Evolutionary conservation across 2,888 invertebrate genomes (phyloP), one percentile per base, ranked within the genome.

Genomic region (Polyommatus icarus): DNA sequence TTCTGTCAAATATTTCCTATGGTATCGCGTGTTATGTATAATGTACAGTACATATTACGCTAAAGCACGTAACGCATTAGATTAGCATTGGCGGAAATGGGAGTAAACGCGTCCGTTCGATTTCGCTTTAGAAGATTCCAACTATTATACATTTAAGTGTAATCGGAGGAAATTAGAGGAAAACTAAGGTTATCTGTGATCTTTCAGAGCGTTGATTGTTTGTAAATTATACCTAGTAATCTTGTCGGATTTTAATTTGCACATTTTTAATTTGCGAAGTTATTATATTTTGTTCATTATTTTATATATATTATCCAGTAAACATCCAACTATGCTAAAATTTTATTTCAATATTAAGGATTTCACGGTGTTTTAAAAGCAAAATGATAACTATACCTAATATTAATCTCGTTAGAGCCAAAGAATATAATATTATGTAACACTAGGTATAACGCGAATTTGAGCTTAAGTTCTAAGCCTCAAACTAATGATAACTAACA

Each of bases 31-130:
- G 77, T 76, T 77, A 50, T 50, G 50, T 50, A 15, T 50, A 50
- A 50, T 50, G 50, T 50, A 50, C 76, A 71, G 77, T 50, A 76
- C 32, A 46, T 79, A 50, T 79, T 79, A 79, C 77, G 76, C 67
- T 72, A 50, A 61, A 46, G 77, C 57, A 77, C 77, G 77, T 78
- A 79, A 79, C 77, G 72, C 76, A 71, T 76, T 71, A 76, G 75
- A 54, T 75, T 75, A 75, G 29, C 75, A 18, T 54, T 75, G 77
- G 72, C 71, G 77, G 77, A 77, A 77, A 77, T 71, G 36, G 71
- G 77, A n/a, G 72, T 72, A 72, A 72, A 72, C 77, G 72, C 77
- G 77, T 77, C 77, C 77, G 77, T 71, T 72, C 57, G 77, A 77
- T 77, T 77, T 77, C 77, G 72, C 72, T 72, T 24, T 36, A 77